Evolutionary conservation across 2,888 invertebrate genomes (phyloP).

Genomic region (Rhingia campestris): DNA sequence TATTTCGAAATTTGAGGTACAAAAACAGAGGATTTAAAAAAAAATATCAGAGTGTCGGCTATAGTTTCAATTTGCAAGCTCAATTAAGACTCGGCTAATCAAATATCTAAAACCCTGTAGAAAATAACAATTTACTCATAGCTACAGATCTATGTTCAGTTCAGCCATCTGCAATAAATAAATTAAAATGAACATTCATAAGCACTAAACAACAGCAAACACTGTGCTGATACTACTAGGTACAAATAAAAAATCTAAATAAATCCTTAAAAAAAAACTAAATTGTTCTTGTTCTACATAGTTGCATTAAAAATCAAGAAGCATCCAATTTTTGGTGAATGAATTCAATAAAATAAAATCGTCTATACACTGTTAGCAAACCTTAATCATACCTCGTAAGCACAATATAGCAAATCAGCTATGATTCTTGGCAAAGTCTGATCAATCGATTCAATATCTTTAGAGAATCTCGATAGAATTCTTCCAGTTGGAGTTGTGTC

Average conservation of each 20-base stretch:
- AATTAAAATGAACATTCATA: too few species aligned
- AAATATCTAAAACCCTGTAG: too few species aligned
- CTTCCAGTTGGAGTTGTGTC: constrained; percentile 87
- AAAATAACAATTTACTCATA: too few species aligned
- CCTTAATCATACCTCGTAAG: constrained; percentile 83
- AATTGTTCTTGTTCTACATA: constrained; percentile 37
- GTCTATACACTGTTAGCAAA: not conserved
- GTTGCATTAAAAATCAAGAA: not conserved
- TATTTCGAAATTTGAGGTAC: too few species aligned
- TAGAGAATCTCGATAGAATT: constrained; percentile 85
- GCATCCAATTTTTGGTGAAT: constrained; percentile 6
- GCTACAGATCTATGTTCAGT: too few species aligned
- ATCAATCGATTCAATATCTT: constrained; percentile 83
- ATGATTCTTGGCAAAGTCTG: constrained; percentile 82
- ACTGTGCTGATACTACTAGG: too few species aligned
- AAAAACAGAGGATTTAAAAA: too few species aligned
- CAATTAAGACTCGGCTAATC: too few species aligned
- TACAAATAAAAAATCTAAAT: not conserved
- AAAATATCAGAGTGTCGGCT: too few species aligned
- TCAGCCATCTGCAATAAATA: too few species aligned
- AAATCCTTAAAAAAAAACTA: not conserved
- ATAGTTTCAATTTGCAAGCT: too few species aligned
- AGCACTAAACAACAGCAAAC: too few species aligned
- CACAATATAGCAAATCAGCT: constrained; percentile 85
- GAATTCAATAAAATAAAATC: constrained; percentile 17